A percentile compares a stretch with the other conserved stretches of the same genome.
Conservation (phyloP, 2,797 vertebrate genomes). For the Sitta carolinensis region DNA sequence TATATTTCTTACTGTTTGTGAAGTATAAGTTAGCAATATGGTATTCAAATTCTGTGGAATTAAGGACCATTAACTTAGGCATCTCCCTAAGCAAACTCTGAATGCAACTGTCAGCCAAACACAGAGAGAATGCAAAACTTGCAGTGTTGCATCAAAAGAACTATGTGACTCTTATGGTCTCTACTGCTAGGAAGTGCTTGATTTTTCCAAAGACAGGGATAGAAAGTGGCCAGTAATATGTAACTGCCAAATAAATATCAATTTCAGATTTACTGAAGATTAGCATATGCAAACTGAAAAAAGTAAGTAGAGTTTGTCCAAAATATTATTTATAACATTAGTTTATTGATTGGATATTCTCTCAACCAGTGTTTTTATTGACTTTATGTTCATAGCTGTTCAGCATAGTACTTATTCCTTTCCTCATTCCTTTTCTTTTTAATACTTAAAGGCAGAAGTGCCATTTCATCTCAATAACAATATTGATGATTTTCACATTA, state of each 20-base stretch:
- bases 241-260: neutral
- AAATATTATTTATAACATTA: neutral
- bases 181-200: neutral
- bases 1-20: neutral
- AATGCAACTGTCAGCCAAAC: neutral
- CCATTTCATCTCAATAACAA: neutral
- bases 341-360: neutral
- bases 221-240: neutral
- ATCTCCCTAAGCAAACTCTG: neutral
- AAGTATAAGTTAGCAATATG: neutral
- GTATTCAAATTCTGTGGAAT: neutral
- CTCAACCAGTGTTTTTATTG: constrained; percentile 15
- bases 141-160: neutral
- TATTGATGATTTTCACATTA: neutral
- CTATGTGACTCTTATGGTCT: neutral
- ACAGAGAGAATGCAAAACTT: neutral
- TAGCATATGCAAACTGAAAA: neutral
- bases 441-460: neutral
- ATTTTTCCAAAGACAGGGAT: neutral
- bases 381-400: constrained; percentile 5
- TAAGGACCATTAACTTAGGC: neutral
- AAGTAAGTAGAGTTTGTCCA: neutral
- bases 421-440: neutral
- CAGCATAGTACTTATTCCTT: neutral
- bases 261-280: neutral